phyloP scores from a whole-genome alignment of 2,888 invertebrate species.

The Nowickia ferox region DNA sequence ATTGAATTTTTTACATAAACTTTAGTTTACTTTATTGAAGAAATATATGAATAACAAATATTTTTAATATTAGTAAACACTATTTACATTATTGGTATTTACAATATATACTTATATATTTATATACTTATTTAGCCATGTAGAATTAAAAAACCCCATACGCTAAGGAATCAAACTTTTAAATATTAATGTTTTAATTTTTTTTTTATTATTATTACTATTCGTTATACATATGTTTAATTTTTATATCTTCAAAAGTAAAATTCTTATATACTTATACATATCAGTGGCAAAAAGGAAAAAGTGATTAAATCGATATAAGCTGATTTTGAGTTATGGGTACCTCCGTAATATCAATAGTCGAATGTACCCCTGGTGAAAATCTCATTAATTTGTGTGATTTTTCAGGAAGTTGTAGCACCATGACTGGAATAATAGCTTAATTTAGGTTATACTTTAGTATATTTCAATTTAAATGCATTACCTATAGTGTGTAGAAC shows the following conservation, averaged over 20 bases:
- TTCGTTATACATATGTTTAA: not conserved
- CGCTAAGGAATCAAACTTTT: not conserved
- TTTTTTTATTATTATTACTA: not conserved
- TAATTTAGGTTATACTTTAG: too few species aligned
- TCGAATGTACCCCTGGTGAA: too few species aligned
- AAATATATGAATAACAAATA: not conserved
- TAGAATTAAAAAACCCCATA: conserved; percentile 1
- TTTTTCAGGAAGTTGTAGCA: too few species aligned
- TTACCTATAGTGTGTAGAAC: too few species aligned
- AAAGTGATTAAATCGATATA: too few species aligned
- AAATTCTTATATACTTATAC: not conserved
- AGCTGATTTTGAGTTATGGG: too few species aligned
- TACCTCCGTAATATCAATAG: too few species aligned
- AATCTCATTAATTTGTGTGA: too few species aligned
- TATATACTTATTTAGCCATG: conserved; percentile 10
- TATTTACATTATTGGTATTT: conserved; percentile 4
- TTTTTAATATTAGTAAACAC: conserved; percentile 23
- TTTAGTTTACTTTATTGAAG: conserved; percentile 6
- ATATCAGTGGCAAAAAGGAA: too few species aligned
- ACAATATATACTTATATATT: conserved; percentile 11
- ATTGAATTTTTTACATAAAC: conserved; percentile 6
- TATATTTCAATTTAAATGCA: too few species aligned
- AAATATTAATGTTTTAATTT: not conserved
- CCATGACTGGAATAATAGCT: too few species aligned
- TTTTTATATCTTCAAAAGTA: not conserved